phyloP scores from a whole-genome alignment of 2,797 vertebrate genomes.

The Molossus alvarezi region DNA sequence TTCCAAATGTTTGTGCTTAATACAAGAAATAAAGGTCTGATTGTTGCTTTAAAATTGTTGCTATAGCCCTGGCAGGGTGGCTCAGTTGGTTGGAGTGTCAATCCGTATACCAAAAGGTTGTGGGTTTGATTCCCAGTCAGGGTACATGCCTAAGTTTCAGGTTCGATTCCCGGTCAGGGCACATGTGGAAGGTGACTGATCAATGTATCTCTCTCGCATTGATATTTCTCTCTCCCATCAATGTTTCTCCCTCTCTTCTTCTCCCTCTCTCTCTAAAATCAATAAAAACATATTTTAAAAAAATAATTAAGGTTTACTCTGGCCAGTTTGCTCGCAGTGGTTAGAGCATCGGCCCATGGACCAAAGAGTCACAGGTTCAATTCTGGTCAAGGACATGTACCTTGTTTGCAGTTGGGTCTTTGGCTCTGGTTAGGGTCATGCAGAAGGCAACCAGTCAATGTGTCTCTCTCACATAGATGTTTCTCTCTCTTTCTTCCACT shows the following conservation, averaged over 20 bases:
- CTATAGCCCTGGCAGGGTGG: background rate
- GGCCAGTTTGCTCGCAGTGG: too few species aligned
- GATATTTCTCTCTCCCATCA: background rate
- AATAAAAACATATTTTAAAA: background rate
- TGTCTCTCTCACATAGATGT: too few species aligned
- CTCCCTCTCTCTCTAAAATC: background rate
- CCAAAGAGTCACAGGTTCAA: too few species aligned
- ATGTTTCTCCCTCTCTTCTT: background rate
- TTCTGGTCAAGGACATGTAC: too few species aligned
- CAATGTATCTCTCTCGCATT: background rate
- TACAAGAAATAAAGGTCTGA: constrained; percentile 48
- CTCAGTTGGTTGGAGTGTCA: background rate
- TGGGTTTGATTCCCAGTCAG: background rate
- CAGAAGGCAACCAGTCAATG: too few species aligned
- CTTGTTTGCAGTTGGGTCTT: too few species aligned
- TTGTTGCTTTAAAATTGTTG: constrained; percentile 27
- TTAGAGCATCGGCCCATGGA: too few species aligned
- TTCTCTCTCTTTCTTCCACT: too few species aligned
- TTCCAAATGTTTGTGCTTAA: constrained; percentile 50
- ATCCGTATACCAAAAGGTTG: background rate
- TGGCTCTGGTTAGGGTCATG: too few species aligned
- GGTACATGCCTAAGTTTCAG: background rate
- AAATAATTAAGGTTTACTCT: too few species aligned
- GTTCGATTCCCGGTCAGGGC: background rate
- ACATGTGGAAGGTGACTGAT: background rate